phyloP scores from a whole-genome alignment of 2,888 invertebrate genomes.

The Agrotis clavis region DNA sequence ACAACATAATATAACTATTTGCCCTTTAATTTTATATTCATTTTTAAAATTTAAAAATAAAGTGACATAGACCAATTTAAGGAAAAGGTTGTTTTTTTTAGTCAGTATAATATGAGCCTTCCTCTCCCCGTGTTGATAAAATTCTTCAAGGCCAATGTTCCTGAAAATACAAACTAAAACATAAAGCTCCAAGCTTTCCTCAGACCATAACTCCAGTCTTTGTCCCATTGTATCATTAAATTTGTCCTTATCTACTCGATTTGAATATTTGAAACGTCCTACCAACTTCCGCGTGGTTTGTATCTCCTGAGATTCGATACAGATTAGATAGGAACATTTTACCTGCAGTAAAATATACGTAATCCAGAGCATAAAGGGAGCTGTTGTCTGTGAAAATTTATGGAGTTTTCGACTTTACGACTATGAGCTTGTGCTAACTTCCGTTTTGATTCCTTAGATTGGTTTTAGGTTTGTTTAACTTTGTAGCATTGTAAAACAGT shows the following conservation, averaged over 20 bases:
- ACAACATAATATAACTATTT: too few species aligned
- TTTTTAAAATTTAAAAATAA: too few species aligned
- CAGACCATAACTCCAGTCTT: constrained; percentile 38
- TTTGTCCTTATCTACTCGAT: constrained; percentile 74
- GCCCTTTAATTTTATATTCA: too few species aligned
- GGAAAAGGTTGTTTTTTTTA: too few species aligned
- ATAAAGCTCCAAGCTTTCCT: constrained; percentile 24
- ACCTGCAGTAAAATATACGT: constrained; percentile 68
- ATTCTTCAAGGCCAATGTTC: background rate
- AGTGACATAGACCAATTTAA: too few species aligned
- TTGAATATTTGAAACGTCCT: constrained; percentile 74
- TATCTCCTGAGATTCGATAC: constrained; percentile 65
- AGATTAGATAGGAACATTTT: constrained; percentile 66
- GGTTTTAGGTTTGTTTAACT: constrained; percentile 20
- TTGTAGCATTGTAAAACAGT: background rate
- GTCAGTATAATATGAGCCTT: too few species aligned
- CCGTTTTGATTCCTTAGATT: constrained; percentile 41
- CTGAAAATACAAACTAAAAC: background rate
- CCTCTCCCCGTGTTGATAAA: too few species aligned
- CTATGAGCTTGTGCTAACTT: constrained; percentile 55
- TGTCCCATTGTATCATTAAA: constrained; percentile 70
- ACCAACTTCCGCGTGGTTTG: constrained; percentile 68
- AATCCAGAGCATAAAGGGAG: constrained; percentile 65
- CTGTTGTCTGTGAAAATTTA: constrained; percentile 67
- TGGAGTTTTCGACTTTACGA: constrained; percentile 54